Base-by-base conservation (phyloP, 1,140 invertebrate species). In the Diprion similis region DNA sequence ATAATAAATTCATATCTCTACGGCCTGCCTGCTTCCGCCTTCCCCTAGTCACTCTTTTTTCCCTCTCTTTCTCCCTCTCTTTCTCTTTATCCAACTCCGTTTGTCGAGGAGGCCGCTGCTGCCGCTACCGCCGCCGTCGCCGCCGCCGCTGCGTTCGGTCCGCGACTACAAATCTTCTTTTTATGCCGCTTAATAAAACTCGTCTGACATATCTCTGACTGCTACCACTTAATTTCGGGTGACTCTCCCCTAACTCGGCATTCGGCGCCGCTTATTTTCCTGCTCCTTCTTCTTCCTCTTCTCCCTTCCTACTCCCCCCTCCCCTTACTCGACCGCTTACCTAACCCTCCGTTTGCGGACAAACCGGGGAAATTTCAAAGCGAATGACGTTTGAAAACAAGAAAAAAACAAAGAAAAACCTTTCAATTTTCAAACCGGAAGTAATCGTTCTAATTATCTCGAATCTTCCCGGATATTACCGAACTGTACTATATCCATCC, bases 181-280 rank as follows among this genome's bases (percentile, higher is more conserved):
- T 87, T 86, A 86, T 83, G 79, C 80, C 82, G 82, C 81, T 85
- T 87, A 87, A 88, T 88, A 88, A 88, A 88, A 87, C 85, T 85
- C 77, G 82, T 77, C 84, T 84, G 85, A 87, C 85, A 86, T 87
- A 87, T 87, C 84, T 86, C 81, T 81, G 85, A 86, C 85, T 87
- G 80, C 83, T 84, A 86, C 84, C 84, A 87, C 87, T 87, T 88
- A 88, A 88, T 88, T 88, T 85, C 78, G 77, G 73, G 74, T 59
- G 76, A 75, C 77, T 73, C 47, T 59, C 51, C 51, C 51, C 51
- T 59, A 59, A 59, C 51, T 59, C 51, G 51, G 51, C n/a, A 59
- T 59, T 59, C 51, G 51, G 51, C 51, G 51, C 45, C 68, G n/a
- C 65, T 68, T 64, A 17, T 65, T 71, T 59, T 66, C 15, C 24